Base-by-base conservation (phyloP, 2,113 vertebrate genomes). In the Oxygymnocypris stewartii region DNA sequence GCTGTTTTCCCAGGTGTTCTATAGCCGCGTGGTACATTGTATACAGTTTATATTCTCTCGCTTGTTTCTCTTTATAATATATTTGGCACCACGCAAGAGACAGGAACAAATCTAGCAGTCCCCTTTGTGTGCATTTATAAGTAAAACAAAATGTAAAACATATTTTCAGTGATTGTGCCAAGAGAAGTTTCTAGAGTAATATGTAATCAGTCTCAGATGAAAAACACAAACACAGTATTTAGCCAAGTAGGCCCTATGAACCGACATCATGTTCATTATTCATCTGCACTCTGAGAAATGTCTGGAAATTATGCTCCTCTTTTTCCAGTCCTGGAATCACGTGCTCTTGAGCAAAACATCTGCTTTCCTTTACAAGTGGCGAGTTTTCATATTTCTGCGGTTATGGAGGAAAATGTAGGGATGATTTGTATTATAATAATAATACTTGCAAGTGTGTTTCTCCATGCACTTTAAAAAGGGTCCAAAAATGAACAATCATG, bases 321-420 rank as follows among this genome's bases (percentile, higher is more conserved):
- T 79, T 88, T 80, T 40, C 40, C 44, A 67, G 63, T 35, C 54
- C 69, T 44, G 77, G 82, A 88, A 85, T 63, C 79, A 65, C 23
- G 28, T 81, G 57, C 79, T 65, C 63, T 67, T 85, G 67, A 79
- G 59, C 31, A 16, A 76, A 78, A 81, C 88, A 54, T 57, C 69
- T 88, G 84, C 87, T 86, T 84, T 61, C 82, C 16, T 63, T 74
- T 79, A 73, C 84, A 84, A 28, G 20, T 86, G 44, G 54, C 65
- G 82, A 11, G 28, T 35, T 63, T 63, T 63, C 37, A 63, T 44
- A 44, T 63, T 80, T 63, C 37, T 63, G 57, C 35, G 16, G 23
- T 42, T 44, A 63, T 25, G 35, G 79, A 63, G 35, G 35, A 42
- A 63, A 63, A 63, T n/a, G 44, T 44, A 44, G 42, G 20, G 5